phyloP scores from a whole-genome alignment of 2,113 vertebrate species.

The Mobula hypostoma region DNA sequence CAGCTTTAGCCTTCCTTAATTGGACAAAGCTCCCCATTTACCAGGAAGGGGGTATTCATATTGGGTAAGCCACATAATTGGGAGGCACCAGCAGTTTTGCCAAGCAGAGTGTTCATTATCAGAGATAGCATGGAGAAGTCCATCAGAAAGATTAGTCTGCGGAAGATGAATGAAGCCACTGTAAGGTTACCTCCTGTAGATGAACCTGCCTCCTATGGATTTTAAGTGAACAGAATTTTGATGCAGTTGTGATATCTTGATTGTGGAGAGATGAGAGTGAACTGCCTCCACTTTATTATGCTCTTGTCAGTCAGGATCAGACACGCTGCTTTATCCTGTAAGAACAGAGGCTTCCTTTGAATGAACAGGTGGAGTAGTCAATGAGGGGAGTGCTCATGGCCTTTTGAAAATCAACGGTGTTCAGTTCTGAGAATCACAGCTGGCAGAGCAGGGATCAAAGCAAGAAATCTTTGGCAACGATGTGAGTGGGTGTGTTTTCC shows the following conservation, averaged over 20 bases:
- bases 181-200: background rate
- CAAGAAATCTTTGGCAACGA: background rate
- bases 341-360: background rate
- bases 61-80: too few species aligned
- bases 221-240: too few species aligned
- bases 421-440: too few species aligned
- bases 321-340: background rate
- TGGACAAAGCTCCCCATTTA: too few species aligned
- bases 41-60: too few species aligned
- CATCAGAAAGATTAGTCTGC: background rate
- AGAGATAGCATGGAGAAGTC: background rate
- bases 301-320: too few species aligned
- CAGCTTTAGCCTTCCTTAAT: too few species aligned
- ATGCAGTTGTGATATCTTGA: too few species aligned
- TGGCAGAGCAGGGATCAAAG: background rate
- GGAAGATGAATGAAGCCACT: background rate
- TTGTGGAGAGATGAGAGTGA: too few species aligned
- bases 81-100: too few species aligned
- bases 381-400: background rate
- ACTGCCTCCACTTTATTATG: too few species aligned
- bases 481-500: background rate
- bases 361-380: background rate
- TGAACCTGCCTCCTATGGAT: background rate
- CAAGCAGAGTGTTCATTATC: too few species aligned
- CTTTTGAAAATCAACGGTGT: background rate